phyloP scores from a whole-genome alignment of 2,888 invertebrate species.

The Palloptera scutellata region DNA sequence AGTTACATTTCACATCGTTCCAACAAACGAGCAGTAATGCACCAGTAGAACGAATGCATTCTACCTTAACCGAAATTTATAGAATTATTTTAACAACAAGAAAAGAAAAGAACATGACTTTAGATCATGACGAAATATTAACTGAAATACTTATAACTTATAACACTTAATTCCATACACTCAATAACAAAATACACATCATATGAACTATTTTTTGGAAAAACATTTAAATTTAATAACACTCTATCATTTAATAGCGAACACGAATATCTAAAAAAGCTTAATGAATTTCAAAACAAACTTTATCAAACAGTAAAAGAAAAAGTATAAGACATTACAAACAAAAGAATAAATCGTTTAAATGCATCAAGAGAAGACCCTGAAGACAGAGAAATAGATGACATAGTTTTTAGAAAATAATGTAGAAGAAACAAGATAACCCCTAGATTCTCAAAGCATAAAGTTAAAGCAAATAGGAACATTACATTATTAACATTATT shows the following conservation, averaged over 20 bases:
- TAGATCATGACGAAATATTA: constrained; percentile 33
- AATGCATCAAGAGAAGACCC: constrained; percentile 15
- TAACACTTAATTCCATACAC: too few species aligned
- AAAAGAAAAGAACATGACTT: constrained; percentile 18
- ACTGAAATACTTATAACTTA: constrained; percentile 30
- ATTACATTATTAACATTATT: constrained; percentile 27
- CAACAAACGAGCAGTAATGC: too few species aligned
- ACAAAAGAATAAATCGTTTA: constrained; percentile 31
- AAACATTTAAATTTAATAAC: constrained; percentile 32
- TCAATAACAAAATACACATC: constrained; percentile 7
- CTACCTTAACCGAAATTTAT: constrained; percentile 28
- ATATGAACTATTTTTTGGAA: constrained; percentile 37
- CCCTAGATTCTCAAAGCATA: constrained; percentile 33
- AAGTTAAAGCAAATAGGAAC: constrained; percentile 23
- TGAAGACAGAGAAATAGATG: too few species aligned
- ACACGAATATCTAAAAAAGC: constrained; percentile 27
- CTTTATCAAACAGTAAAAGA: constrained; percentile 29
- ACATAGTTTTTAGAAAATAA: too few species aligned
- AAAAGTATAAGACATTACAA: constrained; percentile 15
- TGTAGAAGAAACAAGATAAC: constrained; percentile 23
- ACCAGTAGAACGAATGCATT: constrained; percentile 26
- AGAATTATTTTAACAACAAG: constrained; percentile 28
- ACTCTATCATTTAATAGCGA: constrained; percentile 22
- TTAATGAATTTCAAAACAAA: constrained; percentile 26
- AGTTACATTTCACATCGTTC: constrained; percentile 26